Conservation (phyloP, 2,888 invertebrate genomes). For the Sicus ferrugineus region DNA sequence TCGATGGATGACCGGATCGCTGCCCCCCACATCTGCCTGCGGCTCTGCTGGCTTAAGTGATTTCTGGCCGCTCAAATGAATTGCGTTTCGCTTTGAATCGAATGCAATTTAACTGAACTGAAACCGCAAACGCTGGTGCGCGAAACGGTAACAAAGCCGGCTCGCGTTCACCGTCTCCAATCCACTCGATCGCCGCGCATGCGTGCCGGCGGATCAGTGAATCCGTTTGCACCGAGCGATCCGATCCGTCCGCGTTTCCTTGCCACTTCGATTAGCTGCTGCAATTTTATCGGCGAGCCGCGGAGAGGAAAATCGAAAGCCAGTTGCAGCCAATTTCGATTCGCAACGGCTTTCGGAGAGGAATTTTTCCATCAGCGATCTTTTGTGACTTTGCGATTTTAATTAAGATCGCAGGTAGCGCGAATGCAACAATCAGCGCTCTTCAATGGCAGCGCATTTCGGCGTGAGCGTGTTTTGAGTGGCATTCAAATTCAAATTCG, state of each 20-base stretch:
- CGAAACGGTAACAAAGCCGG: background rate
- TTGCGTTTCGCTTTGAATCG: background rate
- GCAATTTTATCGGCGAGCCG: background rate
- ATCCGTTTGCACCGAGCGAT: background rate
- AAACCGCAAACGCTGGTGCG: background rate
- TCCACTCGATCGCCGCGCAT: background rate
- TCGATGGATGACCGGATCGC: too few species aligned
- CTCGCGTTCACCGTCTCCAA: background rate
- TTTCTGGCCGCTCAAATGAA: constrained; percentile 11
- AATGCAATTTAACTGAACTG: constrained; percentile 21
- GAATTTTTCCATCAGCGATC: background rate
- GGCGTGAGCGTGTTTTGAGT: too few species aligned
- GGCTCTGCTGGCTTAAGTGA: background rate
- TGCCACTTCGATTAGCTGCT: constrained; percentile 8
- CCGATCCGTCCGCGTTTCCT: background rate
- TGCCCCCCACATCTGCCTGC: background rate
- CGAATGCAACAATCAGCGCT: too few species aligned
- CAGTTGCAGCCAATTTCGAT: background rate
- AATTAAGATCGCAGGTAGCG: background rate
- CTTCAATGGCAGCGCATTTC: too few species aligned
- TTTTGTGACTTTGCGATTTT: background rate
- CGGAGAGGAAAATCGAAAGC: constrained; percentile 5
- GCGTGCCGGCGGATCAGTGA: background rate
- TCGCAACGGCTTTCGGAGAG: background rate
- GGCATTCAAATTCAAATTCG: too few species aligned